Percentiles rank a stretch among this genome's conserved stretches.
Evolutionary conservation across 1,140 invertebrate species (phyloP).

Genomic region (Hyles euphorbiae): DNA sequence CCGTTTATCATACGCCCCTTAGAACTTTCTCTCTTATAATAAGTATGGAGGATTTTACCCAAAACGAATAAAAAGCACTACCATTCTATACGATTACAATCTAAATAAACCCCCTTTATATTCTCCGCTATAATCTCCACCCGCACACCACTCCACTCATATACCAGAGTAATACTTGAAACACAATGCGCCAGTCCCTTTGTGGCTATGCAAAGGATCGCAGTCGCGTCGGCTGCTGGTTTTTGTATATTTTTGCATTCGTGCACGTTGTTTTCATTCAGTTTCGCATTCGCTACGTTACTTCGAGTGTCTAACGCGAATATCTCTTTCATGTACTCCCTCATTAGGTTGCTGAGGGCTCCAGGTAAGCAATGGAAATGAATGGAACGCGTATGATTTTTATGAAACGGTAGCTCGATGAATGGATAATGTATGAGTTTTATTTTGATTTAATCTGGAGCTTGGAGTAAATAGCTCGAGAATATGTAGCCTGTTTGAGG

Average conservation of each 20-base stretch:
- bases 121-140: background rate
- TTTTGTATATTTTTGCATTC: constrained; percentile 2
- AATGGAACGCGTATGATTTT: no score
- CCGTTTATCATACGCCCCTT: no score
- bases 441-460: no score
- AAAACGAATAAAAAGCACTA: no score
- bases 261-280: no score
- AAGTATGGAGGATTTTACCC: no score
- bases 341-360: constrained; percentile 1
- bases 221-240: background rate
- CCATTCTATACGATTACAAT: no score
- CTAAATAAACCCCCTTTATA: no score
- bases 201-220: constrained; percentile 13
- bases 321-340: constrained; percentile 1
- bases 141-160: background rate
- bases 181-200: constrained; percentile 18
- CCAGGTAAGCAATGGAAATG: background rate
- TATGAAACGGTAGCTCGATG: no score
- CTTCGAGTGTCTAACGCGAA: background rate
- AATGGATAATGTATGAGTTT: no score
- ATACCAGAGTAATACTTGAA: constrained; percentile 19
- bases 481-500: background rate
- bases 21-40: no score
- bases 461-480: background rate
- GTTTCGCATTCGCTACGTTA: constrained; percentile 1